Conservation (phyloP, 2,888 invertebrate genomes). For the Automeris io region DNA sequence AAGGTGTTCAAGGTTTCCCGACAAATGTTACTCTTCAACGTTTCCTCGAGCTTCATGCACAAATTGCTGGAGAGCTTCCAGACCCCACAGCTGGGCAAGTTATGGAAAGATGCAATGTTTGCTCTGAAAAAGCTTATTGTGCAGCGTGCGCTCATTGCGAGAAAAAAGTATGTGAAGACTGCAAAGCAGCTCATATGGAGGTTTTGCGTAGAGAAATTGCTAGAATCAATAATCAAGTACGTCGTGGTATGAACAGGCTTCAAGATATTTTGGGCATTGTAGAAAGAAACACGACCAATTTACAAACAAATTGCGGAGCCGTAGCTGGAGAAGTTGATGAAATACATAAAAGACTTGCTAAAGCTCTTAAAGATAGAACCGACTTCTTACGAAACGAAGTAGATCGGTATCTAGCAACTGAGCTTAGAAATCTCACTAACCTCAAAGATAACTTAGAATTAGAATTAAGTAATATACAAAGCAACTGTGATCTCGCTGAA, state of each 20-base stretch:
- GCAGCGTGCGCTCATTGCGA: constrained; percentile 96
- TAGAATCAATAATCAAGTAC: constrained; percentile 92
- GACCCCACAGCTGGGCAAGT: constrained; percentile 94
- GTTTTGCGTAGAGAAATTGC: constrained; percentile 94
- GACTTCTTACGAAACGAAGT: constrained; percentile 92
- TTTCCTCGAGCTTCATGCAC: constrained; percentile 95
- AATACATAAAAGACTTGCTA: constrained; percentile 89
- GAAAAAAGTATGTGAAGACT: constrained; percentile 97
- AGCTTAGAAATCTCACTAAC: constrained; percentile 89
- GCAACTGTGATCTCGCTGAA: constrained; percentile 97
- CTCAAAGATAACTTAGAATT: constrained; percentile 95
- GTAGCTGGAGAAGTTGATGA: constrained; percentile 97
- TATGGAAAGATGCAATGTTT: constrained; percentile 95
- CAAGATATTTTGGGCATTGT: constrained; percentile 90
- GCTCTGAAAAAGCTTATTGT: constrained; percentile 94
- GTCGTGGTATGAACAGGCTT: constrained; percentile 91
- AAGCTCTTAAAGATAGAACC: constrained; percentile 93
- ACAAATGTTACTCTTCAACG: constrained; percentile 97
- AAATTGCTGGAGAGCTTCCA: constrained; percentile 93
- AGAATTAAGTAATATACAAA: constrained; percentile 96
- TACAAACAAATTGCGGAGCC: constrained; percentile 92
- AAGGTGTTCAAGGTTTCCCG: constrained; percentile 95
- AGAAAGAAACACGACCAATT: constrained; percentile 91
- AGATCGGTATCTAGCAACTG: constrained; percentile 93
- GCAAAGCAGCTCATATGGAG: constrained; percentile 97